Base-by-base conservation (phyloP, 1,140 invertebrate species). In the Popillia japonica region DNA sequence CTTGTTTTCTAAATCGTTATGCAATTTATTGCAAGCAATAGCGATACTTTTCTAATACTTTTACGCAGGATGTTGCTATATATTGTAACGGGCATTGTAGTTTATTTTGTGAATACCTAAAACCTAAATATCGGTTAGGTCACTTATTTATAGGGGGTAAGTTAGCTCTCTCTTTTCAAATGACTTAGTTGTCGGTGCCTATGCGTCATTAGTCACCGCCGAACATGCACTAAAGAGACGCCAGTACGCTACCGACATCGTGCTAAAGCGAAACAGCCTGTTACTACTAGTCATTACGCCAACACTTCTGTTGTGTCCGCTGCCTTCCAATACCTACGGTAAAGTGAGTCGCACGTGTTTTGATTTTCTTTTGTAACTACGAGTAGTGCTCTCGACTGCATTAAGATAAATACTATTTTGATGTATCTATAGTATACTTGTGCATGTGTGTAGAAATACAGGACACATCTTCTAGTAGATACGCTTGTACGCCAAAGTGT, bases 81-180 rank as follows among this genome's bases (percentile, higher is more conserved):
- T 22, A 68, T 23, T 6, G 27, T 68, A 68, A 27, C 0, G 27
- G 61, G 61, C 61, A 68, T 10, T 34, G 61, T 55, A 55, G 61
- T 68, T 68, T 27, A 68, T 27, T 68, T 34, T 68, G 10, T 68
- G 20, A 22, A 22, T 68, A 68, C 61, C 22, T 34, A 68, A 68
- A 68, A 27, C 61, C 61, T 22, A 68, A 68, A 68, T 68, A 68
- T 68, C 61, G 61, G 61, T 68, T 68, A 27, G 61, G 61, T 68
- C 61, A 68, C 61, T 68, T 68, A 68, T 68, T 68, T 68, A 68
- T 68, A 68, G 61, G 61, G 61, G 61, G 61, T 68, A 68, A 68
- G 22, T 27, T 68, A 22, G 22, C 61, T 68, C 11, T 61, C 61
- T 68, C 20, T 68, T 68, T 68, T 68, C 22, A 68, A 68, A 68